Evolutionary conservation across 1,140 invertebrate genomes (phyloP).

Genomic region (Arion vulgaris): DNA sequence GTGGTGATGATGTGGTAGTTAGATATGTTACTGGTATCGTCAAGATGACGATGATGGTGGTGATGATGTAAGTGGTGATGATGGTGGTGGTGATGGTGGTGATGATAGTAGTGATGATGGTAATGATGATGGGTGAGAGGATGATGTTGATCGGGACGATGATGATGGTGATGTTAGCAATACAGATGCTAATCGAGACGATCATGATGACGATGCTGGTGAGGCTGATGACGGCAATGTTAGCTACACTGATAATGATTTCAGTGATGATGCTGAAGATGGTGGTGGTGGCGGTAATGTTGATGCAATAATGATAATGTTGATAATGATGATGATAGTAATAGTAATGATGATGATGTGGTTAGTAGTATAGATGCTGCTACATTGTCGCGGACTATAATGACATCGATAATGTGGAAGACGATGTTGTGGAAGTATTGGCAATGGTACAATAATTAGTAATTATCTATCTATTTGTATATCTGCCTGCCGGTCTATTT

Average conservation of each 20-base stretch:
- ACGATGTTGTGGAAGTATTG: constrained; percentile 52
- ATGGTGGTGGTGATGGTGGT: not conserved
- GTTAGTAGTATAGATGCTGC: not conserved
- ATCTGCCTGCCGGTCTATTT: too few relatives aligned
- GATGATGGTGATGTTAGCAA: not conserved
- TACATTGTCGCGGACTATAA: too few relatives aligned
- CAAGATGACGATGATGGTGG: not conserved
- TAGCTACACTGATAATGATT: not conserved
- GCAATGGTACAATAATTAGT: too few relatives aligned
- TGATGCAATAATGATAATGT: not conserved
- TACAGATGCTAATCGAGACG: constrained; percentile 13
- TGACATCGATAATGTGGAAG: constrained; percentile 33
- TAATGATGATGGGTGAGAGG: not conserved
- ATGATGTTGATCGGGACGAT: not conserved
- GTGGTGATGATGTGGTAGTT: not conserved
- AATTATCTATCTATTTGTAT: too few relatives aligned
- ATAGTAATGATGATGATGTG: constrained; percentile 13
- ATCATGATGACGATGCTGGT: constrained; percentile 19
- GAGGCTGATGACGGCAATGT: constrained; percentile 39
- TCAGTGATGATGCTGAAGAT: not conserved
- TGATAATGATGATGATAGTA: not conserved
- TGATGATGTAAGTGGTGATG: constrained; percentile 1
- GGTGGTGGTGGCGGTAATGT: not conserved
- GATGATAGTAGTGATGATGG: not conserved
- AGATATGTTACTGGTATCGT: too few relatives aligned